Evolutionary conservation across 2,113 vertebrate species (phyloP), one percentile per base, ranked within the genome.

Genomic region (Sorex fumeus): DNA sequence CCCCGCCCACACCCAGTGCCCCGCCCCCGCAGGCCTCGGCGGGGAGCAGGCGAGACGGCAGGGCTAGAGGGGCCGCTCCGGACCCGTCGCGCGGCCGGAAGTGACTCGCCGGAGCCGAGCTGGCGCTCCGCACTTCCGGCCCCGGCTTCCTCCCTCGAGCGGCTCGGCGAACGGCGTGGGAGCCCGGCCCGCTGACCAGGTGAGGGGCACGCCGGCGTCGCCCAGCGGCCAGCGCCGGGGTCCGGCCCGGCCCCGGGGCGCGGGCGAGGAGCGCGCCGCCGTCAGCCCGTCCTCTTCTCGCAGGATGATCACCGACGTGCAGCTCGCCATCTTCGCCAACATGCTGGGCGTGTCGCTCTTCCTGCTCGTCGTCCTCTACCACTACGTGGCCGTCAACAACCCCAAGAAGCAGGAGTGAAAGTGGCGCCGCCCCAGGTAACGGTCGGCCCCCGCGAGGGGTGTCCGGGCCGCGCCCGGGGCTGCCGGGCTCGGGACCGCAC

Each of bases 321-420:
- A 99, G 96, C 98, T 99, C 96, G 99, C 99, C 86, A 99, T 99
- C 92, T 99, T 99, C 79, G 99, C 99, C 98, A 99, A 99, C 98
- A 99, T 99, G 99, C 98, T 99, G 96, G 99, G 99, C 79, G 99
- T 99, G 34, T 99, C 99, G 25, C 98, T 99, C 50, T 99, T 99
- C 97, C 95, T 99, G 64, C 98, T 99, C 13, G 99, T 99, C 28
- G 99, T 99, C 0, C 98, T 99, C 9, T 99, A 99, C 95, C 99
- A 99, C 97, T 99, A 99, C 25, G 99, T 99, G 95, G 99, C 99
- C 15, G 99, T 99, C 88, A 99, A 99, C 97, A 99, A 99, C 94
- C 99, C 99, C 93, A 99, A 99, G 98, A 99, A 99, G 94, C 98
- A 98, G 92, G 99, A 99, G 80, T 99, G 97, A 98, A 75, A 78